These are phyloP conservation scores for Polydrusus pterygomalis DNA, from an alignment of 2,888 invertebrate genomes.

Conservation along the genomic window DNA sequence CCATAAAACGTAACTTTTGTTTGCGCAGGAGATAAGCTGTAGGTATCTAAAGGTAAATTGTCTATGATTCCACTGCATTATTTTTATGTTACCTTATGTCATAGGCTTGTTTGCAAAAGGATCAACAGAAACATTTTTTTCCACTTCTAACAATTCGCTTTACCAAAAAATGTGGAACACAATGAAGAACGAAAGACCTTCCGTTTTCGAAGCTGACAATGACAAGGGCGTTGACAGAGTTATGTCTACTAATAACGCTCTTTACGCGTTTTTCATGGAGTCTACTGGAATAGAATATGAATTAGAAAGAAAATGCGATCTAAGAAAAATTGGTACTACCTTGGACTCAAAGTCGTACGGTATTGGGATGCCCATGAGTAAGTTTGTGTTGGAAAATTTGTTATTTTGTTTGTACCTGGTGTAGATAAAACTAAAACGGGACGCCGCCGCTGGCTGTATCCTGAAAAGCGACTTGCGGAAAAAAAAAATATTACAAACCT, in stretches of 20 bases:
- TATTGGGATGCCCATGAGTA: slow-evolving; percentile 92
- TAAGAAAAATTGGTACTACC: slow-evolving; percentile 86
- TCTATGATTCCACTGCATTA: too few species aligned
- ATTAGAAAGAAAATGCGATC: slow-evolving; percentile 87
- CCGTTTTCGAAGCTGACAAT: slow-evolving; percentile 88
- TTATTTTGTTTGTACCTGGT: not conserved
- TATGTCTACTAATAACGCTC: slow-evolving; percentile 82
- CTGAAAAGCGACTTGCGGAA: too few species aligned
- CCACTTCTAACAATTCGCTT: slow-evolving; percentile 73
- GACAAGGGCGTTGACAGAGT: slow-evolving; percentile 89
- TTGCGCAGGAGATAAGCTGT: too few species aligned
- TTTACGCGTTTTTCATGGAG: slow-evolving; percentile 97
- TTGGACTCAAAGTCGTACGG: slow-evolving; percentile 95
- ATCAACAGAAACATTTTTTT: slow-evolving; percentile 94
- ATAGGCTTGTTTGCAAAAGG: slow-evolving; percentile 81
- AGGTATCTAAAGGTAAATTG: too few species aligned
- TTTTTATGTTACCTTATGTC: not conserved
- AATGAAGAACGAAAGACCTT: slow-evolving; percentile 88
- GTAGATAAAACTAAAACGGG: too few species aligned
- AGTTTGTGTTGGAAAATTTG: slow-evolving; percentile 66
- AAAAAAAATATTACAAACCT: too few species aligned
- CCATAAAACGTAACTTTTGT: too few species aligned
- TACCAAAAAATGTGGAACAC: slow-evolving; percentile 65
- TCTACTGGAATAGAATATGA: slow-evolving; percentile 95
- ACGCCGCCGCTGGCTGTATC: too few species aligned